A percentile compares a stretch with the other conserved stretches of the same genome.
These are phyloP conservation scores for Stenodera caucasica DNA, from an alignment of 2,888 invertebrate genomes.

Conservation along the genomic window DNA sequence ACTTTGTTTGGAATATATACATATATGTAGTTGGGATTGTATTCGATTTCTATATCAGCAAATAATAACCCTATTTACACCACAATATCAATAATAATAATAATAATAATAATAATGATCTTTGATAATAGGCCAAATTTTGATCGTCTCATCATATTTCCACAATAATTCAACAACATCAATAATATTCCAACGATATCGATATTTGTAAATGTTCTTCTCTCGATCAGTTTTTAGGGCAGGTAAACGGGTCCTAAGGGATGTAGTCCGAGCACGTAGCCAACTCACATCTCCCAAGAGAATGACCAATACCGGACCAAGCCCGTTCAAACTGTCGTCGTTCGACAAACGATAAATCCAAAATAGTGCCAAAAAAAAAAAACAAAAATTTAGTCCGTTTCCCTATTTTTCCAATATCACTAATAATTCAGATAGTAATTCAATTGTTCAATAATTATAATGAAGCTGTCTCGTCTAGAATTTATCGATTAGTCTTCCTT, in stretches of 20 bases:
- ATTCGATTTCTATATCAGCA: not conserved
- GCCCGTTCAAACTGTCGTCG: conserved; percentile 44
- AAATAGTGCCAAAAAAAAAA: not conserved
- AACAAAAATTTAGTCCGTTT: not conserved
- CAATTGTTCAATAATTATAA: too few species aligned
- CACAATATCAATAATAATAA: not conserved
- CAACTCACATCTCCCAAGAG: conserved; percentile 55
- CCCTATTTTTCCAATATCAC: not conserved
- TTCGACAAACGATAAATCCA: conserved; percentile 36
- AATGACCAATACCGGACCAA: conserved; percentile 37
- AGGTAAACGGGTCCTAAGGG: conserved; percentile 56
- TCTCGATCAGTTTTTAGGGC: conserved; percentile 56
- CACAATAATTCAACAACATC: too few species aligned
- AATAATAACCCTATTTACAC: not conserved
- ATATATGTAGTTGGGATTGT: not conserved
- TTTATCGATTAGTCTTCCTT: too few species aligned
- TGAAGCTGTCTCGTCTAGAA: too few species aligned
- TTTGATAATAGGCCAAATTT: too few species aligned
- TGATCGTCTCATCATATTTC: too few species aligned
- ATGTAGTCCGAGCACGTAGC: conserved; percentile 52
- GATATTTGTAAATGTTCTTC: conserved; percentile 44
- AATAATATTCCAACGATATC: too few species aligned
- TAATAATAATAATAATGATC: not conserved
- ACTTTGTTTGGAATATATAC: conserved; percentile 16
- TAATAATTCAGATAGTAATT: too few species aligned